Conservation (phyloP, 2,888 invertebrate species). For the Chrysotoxum bicinctum region DNA sequence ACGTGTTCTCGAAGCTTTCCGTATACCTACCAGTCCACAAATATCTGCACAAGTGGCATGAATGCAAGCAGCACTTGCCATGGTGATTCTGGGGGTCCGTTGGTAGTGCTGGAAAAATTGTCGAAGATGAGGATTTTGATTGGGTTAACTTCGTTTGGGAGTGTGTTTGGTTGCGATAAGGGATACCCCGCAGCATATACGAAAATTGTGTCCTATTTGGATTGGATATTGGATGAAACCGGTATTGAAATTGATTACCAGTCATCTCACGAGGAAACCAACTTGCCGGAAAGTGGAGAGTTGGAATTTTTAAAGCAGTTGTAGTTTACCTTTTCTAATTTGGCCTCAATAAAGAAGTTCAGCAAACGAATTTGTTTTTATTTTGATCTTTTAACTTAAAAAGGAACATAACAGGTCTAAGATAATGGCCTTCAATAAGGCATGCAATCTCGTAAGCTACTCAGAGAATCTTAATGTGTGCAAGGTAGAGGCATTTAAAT, state of each 20-base stretch:
- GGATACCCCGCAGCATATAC: conserved; percentile 81
- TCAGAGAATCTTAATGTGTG: too few relatives aligned
- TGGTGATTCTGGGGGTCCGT: conserved; percentile 82
- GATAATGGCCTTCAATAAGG: not conserved
- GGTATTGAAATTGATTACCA: conserved; percentile 72
- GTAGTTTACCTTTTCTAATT: not conserved
- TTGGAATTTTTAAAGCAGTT: not conserved
- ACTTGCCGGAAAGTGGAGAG: not conserved
- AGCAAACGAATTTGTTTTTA: not conserved
- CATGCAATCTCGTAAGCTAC: too few relatives aligned
- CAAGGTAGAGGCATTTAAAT: too few relatives aligned
- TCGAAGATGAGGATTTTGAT: conserved; percentile 76
- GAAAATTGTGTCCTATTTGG: conserved; percentile 79
- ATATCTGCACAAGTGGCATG: conserved; percentile 81
- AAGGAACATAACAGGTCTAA: too few relatives aligned
- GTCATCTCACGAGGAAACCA: not conserved
- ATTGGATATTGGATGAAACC: conserved; percentile 79
- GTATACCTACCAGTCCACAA: conserved; percentile 79
- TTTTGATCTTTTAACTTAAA: not conserved
- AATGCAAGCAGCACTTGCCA: conserved; percentile 81
- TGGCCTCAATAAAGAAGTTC: not conserved
- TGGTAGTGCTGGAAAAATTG: conserved; percentile 78
- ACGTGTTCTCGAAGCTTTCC: conserved; percentile 81
- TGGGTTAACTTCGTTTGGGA: conserved; percentile 78
- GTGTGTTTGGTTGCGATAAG: conserved; percentile 75